phyloP scores from a whole-genome alignment of 2,113 vertebrate genomes.

The Neofelis nebulosa region DNA sequence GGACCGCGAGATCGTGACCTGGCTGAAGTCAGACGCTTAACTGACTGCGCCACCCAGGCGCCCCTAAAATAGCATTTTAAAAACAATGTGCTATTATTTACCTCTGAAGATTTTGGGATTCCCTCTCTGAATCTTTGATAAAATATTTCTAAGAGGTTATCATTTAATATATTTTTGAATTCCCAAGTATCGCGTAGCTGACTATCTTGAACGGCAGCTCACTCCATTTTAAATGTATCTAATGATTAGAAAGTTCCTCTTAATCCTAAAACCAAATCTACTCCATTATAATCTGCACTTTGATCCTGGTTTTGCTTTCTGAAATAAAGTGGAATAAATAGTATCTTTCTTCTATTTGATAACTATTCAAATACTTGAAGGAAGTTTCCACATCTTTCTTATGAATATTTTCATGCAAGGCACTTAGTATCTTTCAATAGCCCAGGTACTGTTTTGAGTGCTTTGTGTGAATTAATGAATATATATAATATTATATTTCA shows the following conservation, averaged over 20 bases:
- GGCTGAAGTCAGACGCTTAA: too few relatives aligned
- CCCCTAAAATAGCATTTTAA: neutral
- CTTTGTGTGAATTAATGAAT: neutral
- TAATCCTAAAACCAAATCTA: neutral
- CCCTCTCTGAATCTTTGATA: neutral
- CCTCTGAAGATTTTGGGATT: neutral
- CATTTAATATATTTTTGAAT: neutral
- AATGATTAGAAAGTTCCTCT: neutral
- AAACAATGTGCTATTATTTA: neutral
- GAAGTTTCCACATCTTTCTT: neutral
- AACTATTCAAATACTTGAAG: slow-evolving; percentile 6
- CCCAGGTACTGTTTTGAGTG: neutral
- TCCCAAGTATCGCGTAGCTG: neutral
- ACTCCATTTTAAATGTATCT: neutral
- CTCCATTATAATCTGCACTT: neutral
- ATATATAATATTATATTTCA: too few relatives aligned
- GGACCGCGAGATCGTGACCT: too few relatives aligned
- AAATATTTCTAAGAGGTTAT: neutral
- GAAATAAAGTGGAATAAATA: neutral
- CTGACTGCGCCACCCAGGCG: too few relatives aligned
- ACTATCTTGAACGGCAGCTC: neutral
- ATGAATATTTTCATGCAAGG: neutral
- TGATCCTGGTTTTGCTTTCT: neutral
- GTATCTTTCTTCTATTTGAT: neutral
- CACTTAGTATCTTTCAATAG: neutral